Percentiles rank a stretch among this genome's conserved stretches.
Evolutionary conservation across 2,797 vertebrate genomes (phyloP).

Genomic region (Mycteria americana): DNA sequence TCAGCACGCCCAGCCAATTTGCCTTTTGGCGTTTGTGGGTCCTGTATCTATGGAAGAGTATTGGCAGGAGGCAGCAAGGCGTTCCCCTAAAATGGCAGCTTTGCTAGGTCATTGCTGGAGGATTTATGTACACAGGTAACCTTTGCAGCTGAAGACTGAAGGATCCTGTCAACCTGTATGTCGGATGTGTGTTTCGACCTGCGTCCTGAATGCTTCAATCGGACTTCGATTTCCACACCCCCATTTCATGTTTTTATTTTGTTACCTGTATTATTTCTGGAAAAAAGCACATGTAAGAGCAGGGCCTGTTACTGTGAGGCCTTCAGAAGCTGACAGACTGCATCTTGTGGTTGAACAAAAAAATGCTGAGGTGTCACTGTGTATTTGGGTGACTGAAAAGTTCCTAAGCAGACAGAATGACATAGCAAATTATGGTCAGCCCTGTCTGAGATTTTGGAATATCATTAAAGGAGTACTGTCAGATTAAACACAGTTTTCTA

Average conservation of each 20-base stretch:
- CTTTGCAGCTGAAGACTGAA: neutral
- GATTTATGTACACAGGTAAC: neutral
- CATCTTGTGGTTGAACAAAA: neutral
- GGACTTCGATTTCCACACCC: accelerated
- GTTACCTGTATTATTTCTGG: neutral
- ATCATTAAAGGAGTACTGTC: neutral
- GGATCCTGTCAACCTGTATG: neutral
- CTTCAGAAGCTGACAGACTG: neutral
- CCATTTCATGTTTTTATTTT: neutral
- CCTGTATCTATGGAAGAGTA: accelerated
- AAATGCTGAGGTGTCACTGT: neutral
- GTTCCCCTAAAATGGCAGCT: neutral
- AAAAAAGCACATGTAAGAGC: accelerated
- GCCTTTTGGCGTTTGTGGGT: neutral
- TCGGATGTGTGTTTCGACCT: neutral
- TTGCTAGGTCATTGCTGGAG: neutral
- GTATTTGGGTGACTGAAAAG: neutral
- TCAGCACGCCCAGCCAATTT: accelerated
- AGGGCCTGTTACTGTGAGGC: neutral
- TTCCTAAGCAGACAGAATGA: neutral
- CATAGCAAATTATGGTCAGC: neutral
- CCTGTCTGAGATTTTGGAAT: neutral
- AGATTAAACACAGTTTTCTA: neutral
- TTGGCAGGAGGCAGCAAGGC: neutral
- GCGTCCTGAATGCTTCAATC: accelerated